Percentiles rank a stretch among this genome's conserved stretches.
phyloP scores from a whole-genome alignment of 2,113 vertebrate genomes.

The Apaloderma vittatum region DNA sequence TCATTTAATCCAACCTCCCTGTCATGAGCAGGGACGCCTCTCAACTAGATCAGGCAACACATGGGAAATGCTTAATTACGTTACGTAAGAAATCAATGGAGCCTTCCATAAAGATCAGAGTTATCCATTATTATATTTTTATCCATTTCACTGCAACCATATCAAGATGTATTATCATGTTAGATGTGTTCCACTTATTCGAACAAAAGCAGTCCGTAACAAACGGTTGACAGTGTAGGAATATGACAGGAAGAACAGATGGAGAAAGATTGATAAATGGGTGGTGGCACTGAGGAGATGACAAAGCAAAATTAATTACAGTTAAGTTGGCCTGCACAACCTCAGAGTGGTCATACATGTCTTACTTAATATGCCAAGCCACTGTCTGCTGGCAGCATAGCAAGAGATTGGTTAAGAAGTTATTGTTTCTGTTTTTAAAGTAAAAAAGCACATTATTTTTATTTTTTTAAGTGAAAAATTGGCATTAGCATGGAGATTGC shows the following conservation, averaged over 20 bases:
- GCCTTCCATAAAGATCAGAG: slow-evolving; percentile 20
- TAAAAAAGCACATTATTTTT: not conserved
- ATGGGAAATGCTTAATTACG: slow-evolving; percentile 45
- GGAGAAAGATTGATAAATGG: not conserved
- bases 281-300: not conserved
- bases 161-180: not conserved
- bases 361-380: not conserved
- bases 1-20: too few relatives aligned
- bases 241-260: not conserved
- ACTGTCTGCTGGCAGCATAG: not conserved
- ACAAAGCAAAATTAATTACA: not conserved
- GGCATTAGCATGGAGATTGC: not conserved
- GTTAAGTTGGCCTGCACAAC: not conserved
- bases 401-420: not conserved
- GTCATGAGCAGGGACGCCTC: too few relatives aligned
- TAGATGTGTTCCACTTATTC: not conserved
- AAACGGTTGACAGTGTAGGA: not conserved
- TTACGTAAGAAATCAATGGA: slow-evolving; percentile 15
- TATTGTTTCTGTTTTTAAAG: not conserved
- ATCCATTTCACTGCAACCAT: not conserved
- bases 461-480: not conserved
- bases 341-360: not conserved
- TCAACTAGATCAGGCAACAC: too few relatives aligned
- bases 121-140: not conserved
- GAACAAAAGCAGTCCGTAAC: not conserved